Percentiles rank a stretch among this genome's conserved stretches.
These are phyloP conservation scores for Dolichoris vasculosae DNA, from an alignment of 1,140 invertebrate species.

Conservation along the genomic window DNA sequence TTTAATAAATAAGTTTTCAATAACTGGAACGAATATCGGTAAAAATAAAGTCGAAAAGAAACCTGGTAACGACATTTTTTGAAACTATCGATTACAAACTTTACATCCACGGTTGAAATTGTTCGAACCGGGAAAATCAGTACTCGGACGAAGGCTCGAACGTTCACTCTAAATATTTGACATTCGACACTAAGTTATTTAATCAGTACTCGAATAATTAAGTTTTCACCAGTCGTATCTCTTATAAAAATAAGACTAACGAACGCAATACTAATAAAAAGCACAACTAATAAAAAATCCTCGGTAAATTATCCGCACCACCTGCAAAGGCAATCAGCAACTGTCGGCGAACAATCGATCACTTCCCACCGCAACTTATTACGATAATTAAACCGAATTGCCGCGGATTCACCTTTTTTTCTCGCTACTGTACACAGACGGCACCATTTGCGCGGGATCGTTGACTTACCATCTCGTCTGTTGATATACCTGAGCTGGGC, in stretches of 20 bases:
- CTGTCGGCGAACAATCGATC: slow-evolving; percentile 16
- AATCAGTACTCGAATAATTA: neutral
- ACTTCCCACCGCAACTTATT: neutral
- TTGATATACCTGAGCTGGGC: slow-evolving; percentile 29
- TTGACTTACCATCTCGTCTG: slow-evolving; percentile 44
- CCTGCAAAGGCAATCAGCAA: neutral
- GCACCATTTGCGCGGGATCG: slow-evolving; percentile 16
- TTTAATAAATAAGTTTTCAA: no score
- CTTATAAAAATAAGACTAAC: neutral
- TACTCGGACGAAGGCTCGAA: no score
- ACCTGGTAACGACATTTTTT: no score
- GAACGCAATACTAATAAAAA: neutral
- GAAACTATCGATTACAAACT: no score
- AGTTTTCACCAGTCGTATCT: neutral
- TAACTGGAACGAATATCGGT: no score
- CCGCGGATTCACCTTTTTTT: neutral
- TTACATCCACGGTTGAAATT: neutral
- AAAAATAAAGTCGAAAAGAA: no score
- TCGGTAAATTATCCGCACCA: neutral
- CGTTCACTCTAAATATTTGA: neutral
- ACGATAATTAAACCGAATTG: neutral
- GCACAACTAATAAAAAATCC: neutral
- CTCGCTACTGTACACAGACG: neutral
- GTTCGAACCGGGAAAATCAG: neutral
- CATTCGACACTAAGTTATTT: neutral